A percentile compares a stretch with the other conserved stretches of the same genome.
Evolutionary conservation across 2,113 vertebrate species (phyloP).

Genomic region (Sinocyclocheilus rhinocerous): DNA sequence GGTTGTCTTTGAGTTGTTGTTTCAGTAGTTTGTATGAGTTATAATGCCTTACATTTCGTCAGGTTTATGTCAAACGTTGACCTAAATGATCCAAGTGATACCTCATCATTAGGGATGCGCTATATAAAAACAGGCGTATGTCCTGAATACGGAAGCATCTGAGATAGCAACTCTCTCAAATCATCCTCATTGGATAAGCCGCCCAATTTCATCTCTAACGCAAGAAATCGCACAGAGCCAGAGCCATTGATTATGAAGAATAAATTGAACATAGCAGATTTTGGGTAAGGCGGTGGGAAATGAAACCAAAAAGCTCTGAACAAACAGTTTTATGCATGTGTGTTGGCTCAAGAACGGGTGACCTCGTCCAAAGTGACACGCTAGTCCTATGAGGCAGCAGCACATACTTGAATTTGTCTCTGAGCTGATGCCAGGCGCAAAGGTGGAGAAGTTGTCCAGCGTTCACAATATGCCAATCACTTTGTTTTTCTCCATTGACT

Average conservation of each 20-base stretch:
- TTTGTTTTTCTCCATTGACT: background rate
- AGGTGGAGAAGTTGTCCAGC: constrained; percentile 40
- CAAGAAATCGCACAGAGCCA: background rate
- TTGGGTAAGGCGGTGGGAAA: constrained; percentile 46
- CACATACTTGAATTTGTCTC: constrained; percentile 9
- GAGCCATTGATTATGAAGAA: background rate
- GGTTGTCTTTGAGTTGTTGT: constrained; percentile 39
- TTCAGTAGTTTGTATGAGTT: constrained; percentile 39
- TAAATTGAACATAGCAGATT: constrained; percentile 39
- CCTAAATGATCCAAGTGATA: constrained; percentile 34
- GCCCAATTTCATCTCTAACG: background rate
- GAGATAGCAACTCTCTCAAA: constrained; percentile 26
- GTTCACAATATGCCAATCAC: constrained; percentile 32
- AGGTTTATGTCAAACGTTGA: constrained; percentile 26
- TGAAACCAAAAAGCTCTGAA: constrained; percentile 61
- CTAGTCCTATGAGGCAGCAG: constrained; percentile 21
- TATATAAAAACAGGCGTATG: constrained; percentile 22
- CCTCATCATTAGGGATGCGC: constrained; percentile 34
- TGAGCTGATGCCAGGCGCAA: constrained; percentile 19
- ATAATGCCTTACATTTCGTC: constrained; percentile 39
- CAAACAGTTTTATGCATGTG: constrained; percentile 53
- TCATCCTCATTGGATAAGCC: constrained; percentile 1
- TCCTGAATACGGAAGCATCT: constrained; percentile 45
- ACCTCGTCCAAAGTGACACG: constrained; percentile 52
- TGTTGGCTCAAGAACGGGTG: constrained; percentile 25